These are phyloP conservation scores for Acrossocheilus fasciatus DNA, from an alignment of 2,797 vertebrate species.

Conservation along the genomic window DNA sequence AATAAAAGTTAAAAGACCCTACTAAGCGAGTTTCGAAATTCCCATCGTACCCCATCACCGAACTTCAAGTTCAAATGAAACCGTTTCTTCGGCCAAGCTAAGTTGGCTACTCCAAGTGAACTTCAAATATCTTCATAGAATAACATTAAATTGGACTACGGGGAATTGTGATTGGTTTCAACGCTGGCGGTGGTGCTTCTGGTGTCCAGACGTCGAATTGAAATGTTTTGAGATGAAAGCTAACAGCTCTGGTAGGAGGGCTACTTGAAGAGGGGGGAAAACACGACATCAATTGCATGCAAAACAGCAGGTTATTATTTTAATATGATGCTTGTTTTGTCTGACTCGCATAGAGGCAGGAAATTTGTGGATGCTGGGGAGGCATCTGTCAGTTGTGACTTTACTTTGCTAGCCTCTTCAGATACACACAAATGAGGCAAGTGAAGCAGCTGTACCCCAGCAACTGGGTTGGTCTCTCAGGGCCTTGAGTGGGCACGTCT, in stretches of 20 bases:
- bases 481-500: slow-evolving; percentile 38
- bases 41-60: neutral
- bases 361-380: slow-evolving; percentile 29
- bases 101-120: slow-evolving; percentile 7
- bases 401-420: slow-evolving; percentile 27
- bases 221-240: slow-evolving; percentile 41
- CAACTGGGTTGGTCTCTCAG: slow-evolving; percentile 44
- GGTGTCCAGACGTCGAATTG: slow-evolving; percentile 11
- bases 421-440: slow-evolving; percentile 32
- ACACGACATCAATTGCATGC: slow-evolving; percentile 30
- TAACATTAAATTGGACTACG: slow-evolving; percentile 11
- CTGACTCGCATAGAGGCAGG: slow-evolving; percentile 2
- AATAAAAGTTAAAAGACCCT: slow-evolving; percentile 9
- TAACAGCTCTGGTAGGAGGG: slow-evolving; percentile 8
- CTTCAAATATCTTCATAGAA: slow-evolving; percentile 15
- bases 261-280: slow-evolving; percentile 10
- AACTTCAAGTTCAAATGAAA: slow-evolving; percentile 1
- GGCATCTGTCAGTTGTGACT: slow-evolving; percentile 45
- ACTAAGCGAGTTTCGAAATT: neutral
- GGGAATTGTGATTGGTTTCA: slow-evolving; percentile 27
- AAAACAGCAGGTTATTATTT: slow-evolving; percentile 52
- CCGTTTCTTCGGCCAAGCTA: neutral
- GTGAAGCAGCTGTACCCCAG: slow-evolving; percentile 36
- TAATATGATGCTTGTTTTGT: slow-evolving; percentile 23
- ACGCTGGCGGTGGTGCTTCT: slow-evolving; percentile 4